These are phyloP conservation scores for Sterna hirundo DNA, from an alignment of 2,113 vertebrate genomes.

Conservation along the genomic window DNA sequence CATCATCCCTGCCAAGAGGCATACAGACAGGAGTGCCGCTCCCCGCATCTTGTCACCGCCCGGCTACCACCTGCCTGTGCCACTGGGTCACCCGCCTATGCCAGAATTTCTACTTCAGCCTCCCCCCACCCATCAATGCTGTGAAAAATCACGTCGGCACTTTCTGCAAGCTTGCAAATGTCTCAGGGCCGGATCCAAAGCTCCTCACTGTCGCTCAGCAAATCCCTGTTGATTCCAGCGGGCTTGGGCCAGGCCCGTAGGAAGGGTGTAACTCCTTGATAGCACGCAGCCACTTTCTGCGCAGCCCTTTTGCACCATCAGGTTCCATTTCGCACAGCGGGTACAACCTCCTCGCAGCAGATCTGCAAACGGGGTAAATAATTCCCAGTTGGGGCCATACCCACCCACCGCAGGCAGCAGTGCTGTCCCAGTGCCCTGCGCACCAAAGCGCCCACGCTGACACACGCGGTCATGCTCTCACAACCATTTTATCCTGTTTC, in stretches of 20 bases:
- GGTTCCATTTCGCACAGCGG: background rate
- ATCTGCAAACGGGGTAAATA: accelerated
- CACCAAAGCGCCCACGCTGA: accelerated
- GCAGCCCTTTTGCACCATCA: background rate
- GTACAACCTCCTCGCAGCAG: background rate
- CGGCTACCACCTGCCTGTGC: background rate
- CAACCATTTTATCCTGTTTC: background rate
- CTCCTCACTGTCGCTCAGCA: background rate
- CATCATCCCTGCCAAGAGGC: background rate
- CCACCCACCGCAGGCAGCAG: accelerated
- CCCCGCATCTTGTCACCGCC: background rate
- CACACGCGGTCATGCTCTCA: background rate
- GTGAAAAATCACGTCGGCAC: background rate
- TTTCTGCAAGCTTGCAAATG: background rate
- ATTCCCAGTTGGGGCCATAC: accelerated
- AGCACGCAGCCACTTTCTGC: background rate
- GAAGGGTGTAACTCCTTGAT: background rate
- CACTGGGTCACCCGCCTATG: accelerated
- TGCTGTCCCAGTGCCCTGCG: accelerated
- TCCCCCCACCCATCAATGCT: accelerated
- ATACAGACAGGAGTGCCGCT: background rate
- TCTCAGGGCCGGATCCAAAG: background rate
- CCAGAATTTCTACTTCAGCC: background rate
- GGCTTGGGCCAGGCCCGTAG: background rate
- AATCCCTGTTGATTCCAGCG: background rate